Evolutionary conservation across 2,113 vertebrate genomes (phyloP).

Genomic region (Capra hircus): DNA sequence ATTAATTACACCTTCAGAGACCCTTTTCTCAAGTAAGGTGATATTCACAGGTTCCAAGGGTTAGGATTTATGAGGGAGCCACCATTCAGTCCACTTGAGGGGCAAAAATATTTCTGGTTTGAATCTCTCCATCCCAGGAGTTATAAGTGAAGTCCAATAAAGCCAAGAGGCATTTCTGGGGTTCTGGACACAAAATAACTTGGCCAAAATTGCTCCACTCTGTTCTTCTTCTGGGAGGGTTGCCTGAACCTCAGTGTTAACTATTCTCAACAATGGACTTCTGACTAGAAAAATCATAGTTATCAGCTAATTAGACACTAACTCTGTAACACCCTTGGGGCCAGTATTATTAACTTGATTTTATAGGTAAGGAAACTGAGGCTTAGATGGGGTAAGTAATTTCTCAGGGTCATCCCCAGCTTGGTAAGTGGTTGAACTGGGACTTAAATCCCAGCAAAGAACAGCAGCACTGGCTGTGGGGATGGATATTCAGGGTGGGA

Average conservation of each 20-base stretch:
- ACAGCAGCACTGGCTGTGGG: background rate
- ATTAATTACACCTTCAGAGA: background rate
- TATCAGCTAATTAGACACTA: background rate
- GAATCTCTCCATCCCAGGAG: background rate
- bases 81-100: background rate
- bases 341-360: background rate
- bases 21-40: background rate
- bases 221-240: background rate
- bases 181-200: background rate
- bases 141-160: background rate
- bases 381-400: background rate
- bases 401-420: background rate
- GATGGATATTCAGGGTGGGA: background rate
- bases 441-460: background rate
- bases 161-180: background rate
- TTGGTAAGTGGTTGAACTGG: background rate
- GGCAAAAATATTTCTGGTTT: background rate
- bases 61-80: background rate
- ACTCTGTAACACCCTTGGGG: background rate
- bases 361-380: background rate
- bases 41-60: background rate
- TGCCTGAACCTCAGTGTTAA: background rate
- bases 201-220: background rate
- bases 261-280: background rate
- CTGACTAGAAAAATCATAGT: background rate